Evolutionary conservation across 2,888 invertebrate genomes (phyloP).

Genomic region (Mactromeris polynyma): DNA sequence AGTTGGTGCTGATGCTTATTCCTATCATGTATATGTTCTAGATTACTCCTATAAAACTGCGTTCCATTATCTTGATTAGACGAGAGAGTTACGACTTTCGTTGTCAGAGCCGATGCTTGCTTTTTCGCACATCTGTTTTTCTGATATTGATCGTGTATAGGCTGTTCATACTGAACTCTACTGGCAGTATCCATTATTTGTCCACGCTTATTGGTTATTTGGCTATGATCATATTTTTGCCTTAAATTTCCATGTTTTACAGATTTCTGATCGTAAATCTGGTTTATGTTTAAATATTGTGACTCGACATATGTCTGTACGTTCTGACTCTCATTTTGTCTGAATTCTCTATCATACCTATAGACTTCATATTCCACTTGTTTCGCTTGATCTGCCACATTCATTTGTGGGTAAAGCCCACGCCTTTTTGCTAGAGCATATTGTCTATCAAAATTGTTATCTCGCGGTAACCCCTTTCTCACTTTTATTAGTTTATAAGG

Average conservation of each 20-base stretch:
- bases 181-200: background rate
- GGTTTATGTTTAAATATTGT: conserved; percentile 8
- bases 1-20: conserved; percentile 35
- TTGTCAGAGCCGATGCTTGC: conserved; percentile 31
- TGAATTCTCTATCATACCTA: background rate
- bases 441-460: conserved; percentile 5
- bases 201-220: conserved; percentile 17
- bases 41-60: conserved; percentile 34
- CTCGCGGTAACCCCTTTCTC: background rate
- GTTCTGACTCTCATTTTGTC: background rate
- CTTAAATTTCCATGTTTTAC: background rate
- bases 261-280: background rate
- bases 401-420: background rate
- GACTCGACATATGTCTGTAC: background rate
- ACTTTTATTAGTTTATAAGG: conserved; percentile 24
- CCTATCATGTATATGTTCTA: conserved; percentile 33
- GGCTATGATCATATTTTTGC: background rate
- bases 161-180: background rate
- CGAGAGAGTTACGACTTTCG: background rate
- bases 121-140: conserved; percentile 49
- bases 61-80: conserved; percentile 50
- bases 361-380: background rate
- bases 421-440: background rate
- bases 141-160: conserved; percentile 43
- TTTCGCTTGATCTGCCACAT: background rate